Evolutionary conservation across 2,888 invertebrate genomes (phyloP), one percentile per base, ranked within the genome.

Genomic region (Girardia tigrina): DNA sequence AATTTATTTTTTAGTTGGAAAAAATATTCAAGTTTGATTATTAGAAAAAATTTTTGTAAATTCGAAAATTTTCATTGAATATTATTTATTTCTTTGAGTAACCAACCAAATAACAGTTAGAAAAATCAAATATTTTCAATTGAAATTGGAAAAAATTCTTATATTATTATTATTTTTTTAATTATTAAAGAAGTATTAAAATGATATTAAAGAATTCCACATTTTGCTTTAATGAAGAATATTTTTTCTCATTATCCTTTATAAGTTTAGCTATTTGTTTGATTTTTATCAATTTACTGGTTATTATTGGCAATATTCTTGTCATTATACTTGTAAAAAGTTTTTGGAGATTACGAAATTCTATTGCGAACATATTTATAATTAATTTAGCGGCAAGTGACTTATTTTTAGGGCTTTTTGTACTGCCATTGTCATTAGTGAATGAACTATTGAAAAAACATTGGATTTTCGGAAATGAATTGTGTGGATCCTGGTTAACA

Each of bases 401-500:
- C 86, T 87, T 97, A 78, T 87, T 94, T 82, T 92, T 97, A n/a
- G 95, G 95, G 0, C 86, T 94, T 4, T 90, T 92, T 26, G 94
- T 97, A 72, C 87, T 97, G 80, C 95, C 95, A 0, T 95, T 95
- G 86, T 93, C 94, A 28, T 91, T 94, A 75, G 91, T 92, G 26
- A 90, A 92, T 87, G 93, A 94, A 85, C 92, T 85, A 69, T 79
- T 83, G 12, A 23, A 69, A n/a, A 81, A 83, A 2, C 80, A 82
- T 78, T 97, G 97, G 97, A 91, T 94, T 81, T 97, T 94, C 83
- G 94, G 95, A 73, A 90, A 90, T 84, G 87, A 92, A 70, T 94
- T 94, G 92, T 97, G 95, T 86, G 90, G 91, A 78, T 89, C 93
- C 79, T 97, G 95, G 95, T 87, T 97, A 78, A 94, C 95, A 0